Base-by-base conservation (phyloP, 2,797 vertebrate genomes). In the Oophaga sylvatica region DNA sequence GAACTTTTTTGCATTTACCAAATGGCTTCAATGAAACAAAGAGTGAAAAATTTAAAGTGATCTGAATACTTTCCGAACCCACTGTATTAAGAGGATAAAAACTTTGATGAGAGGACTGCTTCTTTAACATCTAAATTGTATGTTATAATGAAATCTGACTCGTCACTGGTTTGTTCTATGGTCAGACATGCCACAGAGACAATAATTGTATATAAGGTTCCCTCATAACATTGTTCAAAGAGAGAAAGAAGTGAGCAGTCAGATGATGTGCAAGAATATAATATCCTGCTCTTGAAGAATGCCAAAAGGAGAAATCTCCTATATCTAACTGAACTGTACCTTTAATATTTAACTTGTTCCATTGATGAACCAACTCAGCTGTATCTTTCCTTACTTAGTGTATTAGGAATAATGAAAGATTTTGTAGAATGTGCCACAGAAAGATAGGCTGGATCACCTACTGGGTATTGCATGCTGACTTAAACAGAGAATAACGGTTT, bases 351-450 rank as follows among this genome's bases (percentile, higher is more conserved):
- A 53, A 10, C 68, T 53, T 57, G 70, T 86, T 78, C 48, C 71
- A 45, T 89, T 63, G 73, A 79, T 75, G 84, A 83, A 78, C 8
- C 60, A 63, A 48, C 67, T 83, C n/a, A 68, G 57, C 82, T 86
- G 73, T 78, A 80, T 79, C 59, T 81, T 85, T 15, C 31, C 53
- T 41, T 83, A 78, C 59, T 63, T 70, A 65, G 65, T 75, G 76
- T n/a, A 19, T 53, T 82, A 41, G 35, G 56, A 63, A 77, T 71
- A 86, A 65, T 70, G 71, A 89, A 86, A 86, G 80, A 75, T 89
- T 77, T 89, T 86, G 87, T 88, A 81, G 53, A 86, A 82, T 88
- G 71, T 86, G 79, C 71, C 60, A 60, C 62, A 70, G 87, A 89
- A 70, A 86, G 83, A 89, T 78, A 85, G 87, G 67, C 78, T 89